Evolutionary conservation across 1,140 invertebrate genomes (phyloP).

Genomic region (Pollicipes pollicipes): DNA sequence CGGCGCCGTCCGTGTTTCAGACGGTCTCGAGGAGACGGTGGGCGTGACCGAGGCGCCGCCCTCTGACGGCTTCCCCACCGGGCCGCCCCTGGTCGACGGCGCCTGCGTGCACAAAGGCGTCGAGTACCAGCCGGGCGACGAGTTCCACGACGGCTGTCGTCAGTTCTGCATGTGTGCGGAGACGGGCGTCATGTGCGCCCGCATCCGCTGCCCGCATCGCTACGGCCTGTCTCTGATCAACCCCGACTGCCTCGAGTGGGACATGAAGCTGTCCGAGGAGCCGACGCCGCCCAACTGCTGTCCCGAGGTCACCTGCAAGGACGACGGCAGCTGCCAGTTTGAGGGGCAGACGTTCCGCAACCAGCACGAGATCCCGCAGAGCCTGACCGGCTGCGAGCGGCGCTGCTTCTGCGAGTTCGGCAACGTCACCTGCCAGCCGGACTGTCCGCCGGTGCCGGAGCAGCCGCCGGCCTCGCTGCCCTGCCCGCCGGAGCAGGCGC

Average conservation of each 20-base stretch:
- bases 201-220: conserved; percentile 59
- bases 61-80: no score
- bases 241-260: conserved; percentile 65
- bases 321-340: background rate
- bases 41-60: no score
- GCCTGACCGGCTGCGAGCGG: conserved; percentile 59
- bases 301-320: background rate
- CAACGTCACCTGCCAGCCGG: conserved; percentile 57
- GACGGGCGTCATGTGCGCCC: conserved; percentile 39
- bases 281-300: background rate
- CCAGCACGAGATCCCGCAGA: conserved; percentile 45
- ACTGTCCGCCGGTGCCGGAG: conserved; percentile 52
- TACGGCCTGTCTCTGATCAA: conserved; percentile 65
- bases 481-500: conserved; percentile 45
- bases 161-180: conserved; percentile 49
- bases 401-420: conserved; percentile 71
- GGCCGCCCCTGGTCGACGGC: no score
- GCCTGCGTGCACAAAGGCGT: conserved; percentile 38
- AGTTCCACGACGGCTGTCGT: conserved; percentile 51
- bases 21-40: no score
- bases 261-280: conserved; percentile 55
- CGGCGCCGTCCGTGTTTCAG: no score
- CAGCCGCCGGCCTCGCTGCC: conserved; percentile 48
- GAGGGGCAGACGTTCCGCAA: conserved; percentile 25
- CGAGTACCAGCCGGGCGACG: conserved; percentile 39